Evolutionary conservation across 2,888 invertebrate species (phyloP), one percentile per base, ranked within the genome.

Genomic region (Chymomyza fuscimana): DNA sequence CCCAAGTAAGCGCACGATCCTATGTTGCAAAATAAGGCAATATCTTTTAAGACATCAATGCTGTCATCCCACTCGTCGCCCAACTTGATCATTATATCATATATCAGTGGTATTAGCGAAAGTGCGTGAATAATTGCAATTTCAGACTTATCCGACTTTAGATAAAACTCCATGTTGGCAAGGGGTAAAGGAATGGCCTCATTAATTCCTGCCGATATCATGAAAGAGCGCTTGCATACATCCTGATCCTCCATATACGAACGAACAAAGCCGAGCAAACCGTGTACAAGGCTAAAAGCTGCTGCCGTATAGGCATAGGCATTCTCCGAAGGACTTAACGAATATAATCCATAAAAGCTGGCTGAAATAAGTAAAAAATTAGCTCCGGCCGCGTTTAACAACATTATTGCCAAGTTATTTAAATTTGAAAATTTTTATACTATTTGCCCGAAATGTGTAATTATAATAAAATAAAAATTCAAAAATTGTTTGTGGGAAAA

Each of bases 31-130:
- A 62, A 7, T 4, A 62, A 16, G 16, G 62, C 40, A 7, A 62
- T n/a, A 62, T 62, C 62, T 22, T 62, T 62, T 6, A 46, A 19
- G n/a, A 40, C 46, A 7, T 62, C 50, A 9, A 40, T 62, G 4
- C 40, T 50, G 7, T 40, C 46, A 40, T 62, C 62, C 46, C 12
- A 46, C 7, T 62, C 62, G 25, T 62, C 36, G 16, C 12, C 62
- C 50, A 62, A n/a, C 16, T 16, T 16, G n/a, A 40, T n/a, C 19
- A 62, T 15, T n/a, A 50, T 62, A 40, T 62, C 62, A 46, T 62
- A 62, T 4, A 62, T 4, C 12, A 62, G 46, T 15, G 46, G 25
- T n/a, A 62, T 46, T 9, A 62, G 9, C 3, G 62, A 50, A n/a
- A 62, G n/a, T 2, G 25, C 16, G 22, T 62, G 62, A 5, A 46